Evolutionary conservation across 1,140 invertebrate genomes (phyloP).

Genomic region (Tetramorium parvispinum): DNA sequence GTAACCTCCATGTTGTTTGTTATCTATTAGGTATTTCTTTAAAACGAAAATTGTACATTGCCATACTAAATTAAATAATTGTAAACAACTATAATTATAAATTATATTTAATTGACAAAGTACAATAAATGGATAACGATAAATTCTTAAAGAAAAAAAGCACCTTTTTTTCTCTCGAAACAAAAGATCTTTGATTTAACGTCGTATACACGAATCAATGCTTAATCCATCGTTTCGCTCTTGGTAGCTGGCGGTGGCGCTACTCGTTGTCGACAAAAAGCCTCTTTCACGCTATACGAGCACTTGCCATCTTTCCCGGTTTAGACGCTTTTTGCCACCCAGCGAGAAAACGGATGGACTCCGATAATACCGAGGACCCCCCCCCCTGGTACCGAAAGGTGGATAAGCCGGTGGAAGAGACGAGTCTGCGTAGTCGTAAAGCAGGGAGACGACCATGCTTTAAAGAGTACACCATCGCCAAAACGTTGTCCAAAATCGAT

Average conservation of each 20-base stretch:
- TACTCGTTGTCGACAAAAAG: slow-evolving; percentile 59
- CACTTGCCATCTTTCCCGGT: slow-evolving; percentile 65
- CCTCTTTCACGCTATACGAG: slow-evolving; percentile 63
- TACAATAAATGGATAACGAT: background rate
- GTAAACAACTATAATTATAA: background rate
- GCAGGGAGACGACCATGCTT: background rate
- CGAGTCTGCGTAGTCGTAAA: background rate
- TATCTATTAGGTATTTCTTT: background rate
- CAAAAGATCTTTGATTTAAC: background rate
- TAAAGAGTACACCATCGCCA: background rate
- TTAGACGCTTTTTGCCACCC: slow-evolving; percentile 61
- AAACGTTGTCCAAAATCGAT: slow-evolving; percentile 53
- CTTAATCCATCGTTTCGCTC: slow-evolving; percentile 61
- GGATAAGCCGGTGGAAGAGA: slow-evolving; percentile 46
- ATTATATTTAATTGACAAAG: background rate
- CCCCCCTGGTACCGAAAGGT: slow-evolving; percentile 11
- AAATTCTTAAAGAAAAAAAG: background rate
- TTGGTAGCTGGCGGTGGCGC: slow-evolving; percentile 18
- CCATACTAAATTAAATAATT: background rate
- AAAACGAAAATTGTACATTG: background rate
- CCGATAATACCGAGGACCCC: slow-evolving; percentile 63
- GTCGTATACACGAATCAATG: background rate
- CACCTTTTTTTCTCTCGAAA: background rate
- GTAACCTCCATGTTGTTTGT: background rate
- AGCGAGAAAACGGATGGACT: slow-evolving; percentile 63